phyloP scores from a whole-genome alignment of 37 sponge, comb jelly and placozoan genomes.

The Ianthella basta region DNA sequence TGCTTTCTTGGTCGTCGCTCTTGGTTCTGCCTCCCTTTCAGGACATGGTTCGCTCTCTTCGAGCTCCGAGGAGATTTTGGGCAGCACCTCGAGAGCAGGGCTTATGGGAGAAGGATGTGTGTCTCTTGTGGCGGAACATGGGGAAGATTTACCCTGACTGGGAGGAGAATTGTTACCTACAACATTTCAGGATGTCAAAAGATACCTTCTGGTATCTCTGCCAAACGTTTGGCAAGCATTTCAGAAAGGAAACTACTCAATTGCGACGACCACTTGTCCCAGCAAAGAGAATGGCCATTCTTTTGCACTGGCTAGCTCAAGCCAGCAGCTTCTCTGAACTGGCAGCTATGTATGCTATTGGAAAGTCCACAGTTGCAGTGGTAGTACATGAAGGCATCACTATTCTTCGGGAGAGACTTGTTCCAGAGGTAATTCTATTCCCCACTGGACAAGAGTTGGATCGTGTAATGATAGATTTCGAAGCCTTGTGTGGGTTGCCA shows the following conservation, averaged over 20 bases:
- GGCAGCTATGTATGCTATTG: conserved; percentile 13
- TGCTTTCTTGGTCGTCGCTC: too few species aligned
- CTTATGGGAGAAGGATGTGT: conserved; percentile 36
- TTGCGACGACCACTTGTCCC: conserved; percentile 8
- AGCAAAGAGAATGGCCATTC: conserved; percentile 14
- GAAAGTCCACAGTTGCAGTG: conserved; percentile 2
- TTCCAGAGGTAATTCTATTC: conserved; percentile 7
- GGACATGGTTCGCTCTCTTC: too few species aligned
- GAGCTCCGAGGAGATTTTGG: conserved; percentile 24
- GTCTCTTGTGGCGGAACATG: conserved; percentile 8
- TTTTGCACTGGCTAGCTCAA: conserved; percentile 36
- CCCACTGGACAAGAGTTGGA: conserved; percentile 13
- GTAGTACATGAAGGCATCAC: conserved; percentile 16
- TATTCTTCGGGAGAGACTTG: background rate
- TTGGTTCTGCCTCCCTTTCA: too few species aligned
- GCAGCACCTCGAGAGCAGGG: background rate
- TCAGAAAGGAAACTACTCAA: conserved; percentile 5
- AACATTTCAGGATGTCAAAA: conserved; percentile 32
- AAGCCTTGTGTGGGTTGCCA: conserved; percentile 15
- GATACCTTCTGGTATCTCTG: conserved; percentile 26
- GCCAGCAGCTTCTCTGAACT: background rate
- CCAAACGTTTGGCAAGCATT: background rate
- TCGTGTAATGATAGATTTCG: conserved; percentile 10
- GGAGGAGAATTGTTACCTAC: conserved; percentile 29
- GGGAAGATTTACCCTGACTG: conserved; percentile 33